Base-by-base conservation (phyloP, 2,797 vertebrate species). In the Cryptoblepharus egeriae region DNA sequence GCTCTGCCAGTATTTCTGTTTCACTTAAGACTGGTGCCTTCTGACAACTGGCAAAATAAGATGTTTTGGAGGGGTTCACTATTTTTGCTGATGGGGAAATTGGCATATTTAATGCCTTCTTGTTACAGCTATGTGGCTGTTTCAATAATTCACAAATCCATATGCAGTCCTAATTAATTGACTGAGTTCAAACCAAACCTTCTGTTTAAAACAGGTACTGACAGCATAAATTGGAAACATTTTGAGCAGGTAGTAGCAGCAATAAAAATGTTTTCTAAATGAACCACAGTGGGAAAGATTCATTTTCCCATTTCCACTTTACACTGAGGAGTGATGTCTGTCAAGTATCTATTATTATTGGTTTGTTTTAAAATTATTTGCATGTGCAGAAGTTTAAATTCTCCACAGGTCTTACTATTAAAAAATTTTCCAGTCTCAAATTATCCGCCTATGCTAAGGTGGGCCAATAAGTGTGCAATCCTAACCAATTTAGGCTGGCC, bases 111-210 rank as follows among this genome's bases (percentile, higher is more conserved):
- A 76, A 89, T 87, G 64, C 93, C 82, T 93, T 89, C 22, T 61
- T 83, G 52, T 57, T 52, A 37, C 65, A 45, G 71, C 88, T 91
- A 75, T 73, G 67, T 18, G 79, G 89, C 79, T 85, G 87, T 92
- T 93, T 94, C 91, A 94, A 93, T 95, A 94, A 95, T 95, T 95
- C 94, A 95, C 94, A 93, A 91, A 93, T 93, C 74, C 68, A 86
- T 45, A 82, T 93, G 85, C 28, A 81, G 57, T 81, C 88, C 69
- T 71, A 89, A 86, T 95, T 95, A 95, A 94, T 94, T 93, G 92
- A 93, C 87, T 92, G 89, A 91, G 89, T 87, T 91, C 93, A 82
- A 90, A 93, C 92, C 90, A 85, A 91, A 88, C 85, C 87, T 88
- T 78, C 83, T 90, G 75, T 88, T 85, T 87, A 69, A 78, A 94